Evolutionary conservation across 1,140 invertebrate species (phyloP).

Genomic region (Drosophila ohnishii): DNA sequence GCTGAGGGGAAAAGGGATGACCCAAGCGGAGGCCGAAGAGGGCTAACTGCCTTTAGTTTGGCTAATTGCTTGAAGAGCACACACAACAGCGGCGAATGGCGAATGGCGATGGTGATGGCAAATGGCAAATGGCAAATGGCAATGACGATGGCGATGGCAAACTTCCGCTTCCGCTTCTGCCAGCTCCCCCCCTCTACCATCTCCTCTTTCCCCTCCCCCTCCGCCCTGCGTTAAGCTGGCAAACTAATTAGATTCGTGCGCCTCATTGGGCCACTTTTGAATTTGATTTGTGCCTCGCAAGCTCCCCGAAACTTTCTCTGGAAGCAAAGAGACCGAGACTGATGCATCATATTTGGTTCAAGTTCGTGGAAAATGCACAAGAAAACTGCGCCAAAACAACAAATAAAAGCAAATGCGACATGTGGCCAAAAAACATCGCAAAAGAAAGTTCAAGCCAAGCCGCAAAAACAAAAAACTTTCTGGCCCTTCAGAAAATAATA

Average conservation of each 20-base stretch:
- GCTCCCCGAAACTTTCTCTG: constrained; percentile 24
- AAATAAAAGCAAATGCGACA: constrained; percentile 74
- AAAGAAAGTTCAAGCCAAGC: constrained; percentile 66
- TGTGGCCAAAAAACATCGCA: constrained; percentile 62
- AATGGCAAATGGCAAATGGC: constrained; percentile 36
- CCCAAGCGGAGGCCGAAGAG: not conserved
- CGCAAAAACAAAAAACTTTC: constrained; percentile 77
- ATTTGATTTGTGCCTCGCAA: constrained; percentile 45
- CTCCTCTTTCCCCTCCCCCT: too few relatives aligned
- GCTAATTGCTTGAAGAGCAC: constrained; percentile 71
- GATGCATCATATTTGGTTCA: constrained; percentile 72
- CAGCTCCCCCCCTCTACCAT: not conserved
- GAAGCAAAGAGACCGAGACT: not conserved
- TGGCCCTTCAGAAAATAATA: constrained; percentile 27
- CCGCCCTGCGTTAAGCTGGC: constrained; percentile 37
- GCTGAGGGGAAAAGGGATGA: constrained; percentile 1
- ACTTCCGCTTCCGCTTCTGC: constrained; percentile 64
- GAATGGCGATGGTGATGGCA: constrained; percentile 34
- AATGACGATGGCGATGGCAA: constrained; percentile 42
- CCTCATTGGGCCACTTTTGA: constrained; percentile 77
- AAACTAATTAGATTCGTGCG: constrained; percentile 79
- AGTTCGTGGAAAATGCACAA: constrained; percentile 67
- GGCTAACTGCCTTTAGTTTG: constrained; percentile 50
- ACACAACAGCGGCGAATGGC: constrained; percentile 58
- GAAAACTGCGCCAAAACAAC: constrained; percentile 71